Conservation (phyloP, 1,140 invertebrate genomes). For the Camponotus vicinus region DNA sequence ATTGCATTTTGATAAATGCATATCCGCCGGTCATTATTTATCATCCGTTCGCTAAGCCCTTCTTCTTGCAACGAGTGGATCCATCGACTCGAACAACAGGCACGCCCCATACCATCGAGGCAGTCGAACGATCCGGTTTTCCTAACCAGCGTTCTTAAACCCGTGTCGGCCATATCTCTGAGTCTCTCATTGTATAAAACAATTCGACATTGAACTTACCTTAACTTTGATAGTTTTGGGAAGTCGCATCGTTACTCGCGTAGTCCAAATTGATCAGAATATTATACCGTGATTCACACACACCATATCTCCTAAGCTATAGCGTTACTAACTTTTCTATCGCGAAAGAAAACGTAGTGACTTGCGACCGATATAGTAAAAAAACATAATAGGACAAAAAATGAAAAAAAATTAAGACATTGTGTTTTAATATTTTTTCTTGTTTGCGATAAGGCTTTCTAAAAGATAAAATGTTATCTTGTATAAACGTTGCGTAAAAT, state of each 20-base stretch:
- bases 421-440: neutral
- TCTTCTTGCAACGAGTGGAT: slow-evolving; percentile 11
- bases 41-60: slow-evolving; percentile 21
- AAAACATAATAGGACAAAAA: neutral
- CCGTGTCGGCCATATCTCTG: slow-evolving; percentile 9
- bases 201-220: slow-evolving; percentile 8
- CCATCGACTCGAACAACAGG: slow-evolving; percentile 21
- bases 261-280: neutral
- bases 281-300: neutral
- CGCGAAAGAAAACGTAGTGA: neutral
- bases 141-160: slow-evolving; percentile 45
- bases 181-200: neutral
- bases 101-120: slow-evolving; percentile 8
- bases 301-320: neutral
- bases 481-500: neutral
- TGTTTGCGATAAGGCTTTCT: neutral
- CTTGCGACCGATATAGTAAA: no score
- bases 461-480: neutral
- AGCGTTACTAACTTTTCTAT: neutral
- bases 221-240: neutral
- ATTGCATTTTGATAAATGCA: slow-evolving; percentile 54
- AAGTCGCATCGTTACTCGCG: neutral
- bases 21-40: slow-evolving; percentile 48
- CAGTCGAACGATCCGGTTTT: slow-evolving; percentile 40
- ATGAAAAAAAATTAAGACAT: neutral